Percentiles rank a stretch among this genome's conserved stretches.
These are phyloP conservation scores for Nemopilema nomurai DNA, from an alignment of 30 jellyfish, hydroid and myxozoan genomes.

Conservation along the genomic window DNA sequence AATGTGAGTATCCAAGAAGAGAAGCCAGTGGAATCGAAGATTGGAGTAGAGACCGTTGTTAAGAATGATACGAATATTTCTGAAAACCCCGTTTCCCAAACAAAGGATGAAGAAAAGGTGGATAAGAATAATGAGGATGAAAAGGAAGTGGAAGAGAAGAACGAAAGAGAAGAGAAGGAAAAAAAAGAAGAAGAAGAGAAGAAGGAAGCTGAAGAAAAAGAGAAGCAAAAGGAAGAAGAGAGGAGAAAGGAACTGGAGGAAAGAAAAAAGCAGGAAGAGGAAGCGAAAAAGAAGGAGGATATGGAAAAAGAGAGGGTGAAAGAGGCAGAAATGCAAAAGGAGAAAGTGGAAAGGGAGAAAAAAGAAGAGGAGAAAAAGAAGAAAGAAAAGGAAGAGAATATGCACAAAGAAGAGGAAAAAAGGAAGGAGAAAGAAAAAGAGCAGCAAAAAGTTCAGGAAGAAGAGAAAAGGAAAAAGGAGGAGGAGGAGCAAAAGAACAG, in stretches of 20 bases:
- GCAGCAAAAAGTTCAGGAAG: not conserved
- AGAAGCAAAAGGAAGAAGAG: not conserved
- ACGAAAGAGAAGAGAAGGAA: not conserved
- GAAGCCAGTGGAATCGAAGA: not conserved
- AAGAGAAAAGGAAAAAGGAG: not conserved
- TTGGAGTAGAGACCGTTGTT: not conserved
- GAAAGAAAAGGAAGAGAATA: not conserved
- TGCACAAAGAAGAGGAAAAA: constrained; percentile 3
- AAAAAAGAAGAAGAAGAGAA: not conserved
- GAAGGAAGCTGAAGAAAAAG: not conserved
- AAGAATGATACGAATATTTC: not conserved
- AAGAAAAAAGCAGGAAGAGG: not conserved
- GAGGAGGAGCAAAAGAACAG: not conserved
- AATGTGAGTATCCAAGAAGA: not conserved
- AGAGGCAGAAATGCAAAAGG: not conserved
- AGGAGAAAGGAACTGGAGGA: not conserved
- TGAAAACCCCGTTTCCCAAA: not conserved
- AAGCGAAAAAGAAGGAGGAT: not conserved
- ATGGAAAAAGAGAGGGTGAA: constrained; percentile 2
- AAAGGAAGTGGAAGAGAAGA: not conserved
- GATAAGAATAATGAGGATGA: not conserved
- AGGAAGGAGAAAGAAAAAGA: not conserved
- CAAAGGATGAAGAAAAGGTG: not conserved
- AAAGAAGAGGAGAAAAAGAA: not conserved
- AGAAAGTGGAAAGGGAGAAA: not conserved